Evolutionary conservation across 2,113 vertebrate species (phyloP).

Genomic region (Boulengeromyrus knoepffleri): DNA sequence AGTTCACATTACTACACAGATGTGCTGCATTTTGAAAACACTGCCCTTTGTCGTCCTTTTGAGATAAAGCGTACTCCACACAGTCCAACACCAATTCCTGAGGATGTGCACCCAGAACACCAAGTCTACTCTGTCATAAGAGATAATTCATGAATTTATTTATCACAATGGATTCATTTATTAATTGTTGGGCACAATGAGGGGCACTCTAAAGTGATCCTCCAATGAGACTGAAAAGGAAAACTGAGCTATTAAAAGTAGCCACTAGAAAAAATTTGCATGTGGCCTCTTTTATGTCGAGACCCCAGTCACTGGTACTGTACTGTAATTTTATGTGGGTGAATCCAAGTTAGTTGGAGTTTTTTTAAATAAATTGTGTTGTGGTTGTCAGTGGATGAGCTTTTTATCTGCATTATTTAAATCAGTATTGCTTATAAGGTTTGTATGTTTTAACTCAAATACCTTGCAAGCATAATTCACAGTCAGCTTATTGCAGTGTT

Average conservation of each 20-base stretch:
- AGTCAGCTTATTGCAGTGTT: neutral
- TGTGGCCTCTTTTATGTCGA: neutral
- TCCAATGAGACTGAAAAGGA: neutral
- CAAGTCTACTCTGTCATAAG: neutral
- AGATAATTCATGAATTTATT: neutral
- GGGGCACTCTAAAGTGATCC: neutral
- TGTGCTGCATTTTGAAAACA: neutral
- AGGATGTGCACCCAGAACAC: neutral
- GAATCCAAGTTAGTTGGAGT: neutral
- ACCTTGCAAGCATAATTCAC: neutral
- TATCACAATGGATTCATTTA: neutral
- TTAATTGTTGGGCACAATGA: neutral
- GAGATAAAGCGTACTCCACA: neutral
- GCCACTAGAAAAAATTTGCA: neutral
- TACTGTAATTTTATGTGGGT: neutral
- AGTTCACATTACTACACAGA: neutral
- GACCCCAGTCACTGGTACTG: neutral
- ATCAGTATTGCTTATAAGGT: neutral
- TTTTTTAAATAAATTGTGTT: neutral
- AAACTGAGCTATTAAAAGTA: neutral
- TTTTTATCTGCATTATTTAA: neutral
- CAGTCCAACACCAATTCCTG: neutral
- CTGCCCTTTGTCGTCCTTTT: neutral
- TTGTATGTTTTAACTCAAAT: neutral
- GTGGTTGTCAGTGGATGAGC: neutral